Percentiles rank a stretch among this genome's conserved stretches.
Conservation (phyloP, 37 sponge, comb jelly and placozoan genomes). For the Crambe crambe region DNA sequence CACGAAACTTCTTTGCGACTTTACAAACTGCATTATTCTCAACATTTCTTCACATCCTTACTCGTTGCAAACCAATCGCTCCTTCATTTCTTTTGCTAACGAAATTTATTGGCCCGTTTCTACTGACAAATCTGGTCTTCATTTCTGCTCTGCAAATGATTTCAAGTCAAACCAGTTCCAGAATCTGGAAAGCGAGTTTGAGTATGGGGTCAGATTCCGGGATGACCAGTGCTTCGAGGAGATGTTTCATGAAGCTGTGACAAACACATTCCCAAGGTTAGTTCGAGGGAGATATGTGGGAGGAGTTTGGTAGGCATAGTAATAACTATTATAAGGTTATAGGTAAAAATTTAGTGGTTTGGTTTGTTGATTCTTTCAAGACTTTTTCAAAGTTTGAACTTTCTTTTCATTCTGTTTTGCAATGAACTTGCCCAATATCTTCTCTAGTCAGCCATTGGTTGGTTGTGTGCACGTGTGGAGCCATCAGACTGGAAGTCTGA, state of each 20-base stretch:
- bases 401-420: too few relatives aligned
- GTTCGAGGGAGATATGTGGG: neutral
- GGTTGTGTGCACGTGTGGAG: too few relatives aligned
- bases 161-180: slow-evolving; percentile 6
- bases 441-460: too few relatives aligned
- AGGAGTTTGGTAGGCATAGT: neutral
- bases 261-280: neutral
- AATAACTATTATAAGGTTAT: neutral
- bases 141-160: slow-evolving; percentile 32
- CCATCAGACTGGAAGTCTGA: too few relatives aligned
- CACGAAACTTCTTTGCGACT: slow-evolving; percentile 6
- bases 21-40: slow-evolving; percentile 55
- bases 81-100: slow-evolving; percentile 47
- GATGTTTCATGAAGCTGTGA: slow-evolving; percentile 29
- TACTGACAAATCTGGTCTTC: neutral
- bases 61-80: slow-evolving; percentile 54
- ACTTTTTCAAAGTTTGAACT: too few relatives aligned
- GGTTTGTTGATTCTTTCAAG: neutral
- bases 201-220: slow-evolving; percentile 15
- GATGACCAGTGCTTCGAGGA: slow-evolving; percentile 48
- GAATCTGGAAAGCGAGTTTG: slow-evolving; percentile 5
- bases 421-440: too few relatives aligned
- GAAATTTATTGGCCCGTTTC: slow-evolving; percentile 68
- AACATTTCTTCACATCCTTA: slow-evolving; percentile 67
- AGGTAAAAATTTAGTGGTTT: neutral